phyloP scores from a whole-genome alignment of 2,797 vertebrate genomes.

The Erithacus rubecula region DNA sequence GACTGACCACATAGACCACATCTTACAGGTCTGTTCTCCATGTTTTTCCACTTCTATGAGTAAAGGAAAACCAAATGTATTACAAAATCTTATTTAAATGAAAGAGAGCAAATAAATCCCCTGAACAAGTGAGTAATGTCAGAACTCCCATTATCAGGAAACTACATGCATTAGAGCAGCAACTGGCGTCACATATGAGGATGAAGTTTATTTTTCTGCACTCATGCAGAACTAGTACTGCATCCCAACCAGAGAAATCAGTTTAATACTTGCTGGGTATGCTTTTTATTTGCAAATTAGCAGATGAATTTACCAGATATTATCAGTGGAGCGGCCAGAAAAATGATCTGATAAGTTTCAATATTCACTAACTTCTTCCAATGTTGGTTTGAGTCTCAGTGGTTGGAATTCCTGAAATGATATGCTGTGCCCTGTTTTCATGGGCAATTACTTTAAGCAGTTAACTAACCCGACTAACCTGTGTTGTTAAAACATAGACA shows the following conservation, averaged over 20 bases:
- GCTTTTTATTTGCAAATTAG: constrained; percentile 4
- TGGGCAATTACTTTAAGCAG: not conserved
- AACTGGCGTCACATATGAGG: not conserved
- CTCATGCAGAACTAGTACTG: not conserved
- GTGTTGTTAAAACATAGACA: not conserved
- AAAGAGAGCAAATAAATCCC: not conserved
- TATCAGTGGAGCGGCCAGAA: not conserved
- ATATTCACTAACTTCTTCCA: not conserved
- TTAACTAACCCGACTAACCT: not conserved
- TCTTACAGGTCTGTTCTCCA: not conserved
- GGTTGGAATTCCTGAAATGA: not conserved
- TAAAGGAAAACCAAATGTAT: not conserved
- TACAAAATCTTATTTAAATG: not conserved
- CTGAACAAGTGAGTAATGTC: not conserved
- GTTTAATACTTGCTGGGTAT: not conserved
- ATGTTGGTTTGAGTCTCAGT: not conserved
- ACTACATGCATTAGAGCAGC: not conserved
- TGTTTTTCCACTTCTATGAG: not conserved
- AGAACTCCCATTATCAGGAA: not conserved
- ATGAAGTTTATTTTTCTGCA: not conserved
- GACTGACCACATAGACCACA: not conserved
- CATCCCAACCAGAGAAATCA: not conserved
- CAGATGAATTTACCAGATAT: not conserved
- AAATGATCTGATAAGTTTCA: not conserved
- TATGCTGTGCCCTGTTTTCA: not conserved